Evolutionary conservation across 2,888 invertebrate species (phyloP).

Genomic region (Petrolisthes manimaculis): DNA sequence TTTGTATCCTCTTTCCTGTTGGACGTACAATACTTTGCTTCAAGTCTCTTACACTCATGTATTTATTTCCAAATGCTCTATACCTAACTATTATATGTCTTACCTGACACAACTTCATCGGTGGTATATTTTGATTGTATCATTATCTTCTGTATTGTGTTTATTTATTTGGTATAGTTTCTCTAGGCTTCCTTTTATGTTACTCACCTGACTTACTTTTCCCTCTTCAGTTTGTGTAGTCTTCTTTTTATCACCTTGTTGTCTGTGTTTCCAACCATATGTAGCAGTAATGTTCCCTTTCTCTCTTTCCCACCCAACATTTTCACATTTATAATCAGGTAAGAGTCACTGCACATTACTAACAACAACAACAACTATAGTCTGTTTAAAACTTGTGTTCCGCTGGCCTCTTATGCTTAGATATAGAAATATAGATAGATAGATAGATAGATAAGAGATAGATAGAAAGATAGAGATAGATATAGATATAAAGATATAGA

Average conservation of each 20-base stretch:
- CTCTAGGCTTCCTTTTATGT: not conserved
- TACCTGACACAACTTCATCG: too few species aligned
- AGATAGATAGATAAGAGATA: too few species aligned
- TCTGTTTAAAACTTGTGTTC: too few species aligned
- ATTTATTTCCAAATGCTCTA: not conserved
- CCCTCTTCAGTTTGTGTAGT: not conserved
- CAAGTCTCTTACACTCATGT: not conserved
- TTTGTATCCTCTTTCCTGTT: too few species aligned
- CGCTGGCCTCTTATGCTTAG: too few species aligned
- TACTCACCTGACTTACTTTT: not conserved
- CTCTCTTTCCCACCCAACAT: not conserved
- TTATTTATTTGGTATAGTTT: not conserved
- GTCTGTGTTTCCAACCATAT: not conserved
- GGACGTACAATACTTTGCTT: not conserved
- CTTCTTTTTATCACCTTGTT: not conserved
- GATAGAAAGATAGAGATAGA: too few species aligned
- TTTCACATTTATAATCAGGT: not conserved
- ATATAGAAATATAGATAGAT: too few species aligned
- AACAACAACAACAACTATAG: too few species aligned
- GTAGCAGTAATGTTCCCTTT: not conserved
- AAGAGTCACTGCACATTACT: too few species aligned
- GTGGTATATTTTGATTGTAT: not conserved
- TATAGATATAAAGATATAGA: too few species aligned
- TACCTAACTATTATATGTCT: not conserved
- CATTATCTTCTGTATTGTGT: not conserved